Conservation (phyloP, 2,888 invertebrate genomes). For the Apomyelois bistriatella region DNA sequence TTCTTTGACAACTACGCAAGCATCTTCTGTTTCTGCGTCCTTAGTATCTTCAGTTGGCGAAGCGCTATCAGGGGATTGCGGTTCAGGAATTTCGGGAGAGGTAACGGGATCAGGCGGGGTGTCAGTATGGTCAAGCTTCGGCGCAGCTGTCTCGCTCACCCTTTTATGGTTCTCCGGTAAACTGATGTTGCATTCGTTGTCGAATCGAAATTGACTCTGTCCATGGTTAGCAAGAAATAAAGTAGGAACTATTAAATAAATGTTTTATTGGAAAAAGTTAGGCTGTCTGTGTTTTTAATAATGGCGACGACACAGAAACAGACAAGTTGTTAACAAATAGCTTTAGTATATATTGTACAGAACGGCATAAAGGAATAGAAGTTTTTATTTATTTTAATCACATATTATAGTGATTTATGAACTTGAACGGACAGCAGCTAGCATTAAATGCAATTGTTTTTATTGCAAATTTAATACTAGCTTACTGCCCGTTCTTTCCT, state of each 20-base stretch:
- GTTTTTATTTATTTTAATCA: no score
- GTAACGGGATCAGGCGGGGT: conserved; percentile 38
- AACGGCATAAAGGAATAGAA: no score
- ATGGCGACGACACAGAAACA: no score
- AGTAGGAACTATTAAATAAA: conserved; percentile 26
- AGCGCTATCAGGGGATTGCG: conserved; percentile 43
- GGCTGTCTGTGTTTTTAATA: no score
- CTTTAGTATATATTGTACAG: no score
- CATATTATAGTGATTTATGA: no score
- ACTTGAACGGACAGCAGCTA: no score
- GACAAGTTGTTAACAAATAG: no score
- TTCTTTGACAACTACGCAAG: conserved; percentile 73
- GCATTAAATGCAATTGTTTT: no score
- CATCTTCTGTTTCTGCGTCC: conserved; percentile 49
- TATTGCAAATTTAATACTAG: no score
- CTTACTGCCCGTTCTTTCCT: no score
- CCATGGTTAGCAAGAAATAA: conserved; percentile 63
- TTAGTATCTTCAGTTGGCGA: conserved; percentile 53
- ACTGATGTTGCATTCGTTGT: conserved; percentile 99
- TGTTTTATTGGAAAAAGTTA: background rate
- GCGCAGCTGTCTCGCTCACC: conserved; percentile 87
- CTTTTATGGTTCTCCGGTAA: conserved; percentile 98
- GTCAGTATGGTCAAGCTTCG: conserved; percentile 62
- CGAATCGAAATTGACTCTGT: conserved; percentile 99
- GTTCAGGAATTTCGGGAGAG: conserved; percentile 39